Base-by-base conservation (phyloP, 2,797 vertebrate genomes). In the Gastrophryne carolinensis region DNA sequence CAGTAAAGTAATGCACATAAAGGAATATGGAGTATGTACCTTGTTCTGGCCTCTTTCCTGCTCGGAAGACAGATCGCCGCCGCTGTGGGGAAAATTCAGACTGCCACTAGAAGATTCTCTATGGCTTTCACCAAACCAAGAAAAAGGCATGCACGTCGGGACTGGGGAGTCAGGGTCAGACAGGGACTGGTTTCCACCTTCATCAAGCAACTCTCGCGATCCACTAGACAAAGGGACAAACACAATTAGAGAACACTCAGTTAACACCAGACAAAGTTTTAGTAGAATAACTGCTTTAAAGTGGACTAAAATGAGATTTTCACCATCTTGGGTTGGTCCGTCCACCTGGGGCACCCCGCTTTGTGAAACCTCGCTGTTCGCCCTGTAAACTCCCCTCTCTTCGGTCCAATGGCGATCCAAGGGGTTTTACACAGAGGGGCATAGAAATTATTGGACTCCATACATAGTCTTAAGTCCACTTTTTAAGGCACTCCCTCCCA, bases 101-200 rank as follows among this genome's bases (percentile, higher is more conserved):
- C 80, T 85, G 62, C 82, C 88, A 15, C 93, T 94, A 81, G 91
- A 92, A 9, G 92, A 91, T 1, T 93, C 94, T 65, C 89, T 90
- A 69, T 95, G 93, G 79, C 88, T 88, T 79, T 96, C 95, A 80
- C 95, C 93, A 81, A 97, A 98, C 95, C 95, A 96, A 82, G 92
- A 95, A 86, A 97, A 97, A 64, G 95, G 95, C 93, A 97, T 96
- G 66, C 95, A 97, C 35, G 94, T 95, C n/a, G 95, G 95, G 79
- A 92, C 91, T 74, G 95, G 94, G 1, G 93, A 91, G 88, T 95
- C 90, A 0, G 95, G 96, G 41, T 95, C 95, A 4, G 95, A 91
- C 13, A 94, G 92, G n/a, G 94, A 95, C 0, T 95, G 71, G 75
- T 94, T 94, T 71, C 92, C 92, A 63, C 91, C 91, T 44, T 91